Evolutionary conservation across 2,113 vertebrate species (phyloP).

Genomic region (Erythrolamprus reginae): DNA sequence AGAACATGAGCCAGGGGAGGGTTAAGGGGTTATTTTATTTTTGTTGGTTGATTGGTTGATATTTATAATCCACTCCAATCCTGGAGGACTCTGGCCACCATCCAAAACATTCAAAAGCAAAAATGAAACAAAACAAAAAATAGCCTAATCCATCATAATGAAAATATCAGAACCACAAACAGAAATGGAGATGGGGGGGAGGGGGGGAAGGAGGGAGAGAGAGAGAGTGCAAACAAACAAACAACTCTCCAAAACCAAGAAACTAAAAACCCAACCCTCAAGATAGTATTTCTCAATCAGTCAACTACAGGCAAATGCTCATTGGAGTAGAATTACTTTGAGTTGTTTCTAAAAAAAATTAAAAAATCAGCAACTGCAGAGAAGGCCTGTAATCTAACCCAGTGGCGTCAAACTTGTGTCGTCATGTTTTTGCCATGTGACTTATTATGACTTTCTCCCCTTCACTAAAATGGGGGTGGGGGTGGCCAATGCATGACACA

Average conservation of each 20-base stretch:
- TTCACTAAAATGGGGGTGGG: too few relatives aligned
- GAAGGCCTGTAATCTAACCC: neutral
- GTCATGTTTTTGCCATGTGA: too few relatives aligned
- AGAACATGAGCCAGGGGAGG: neutral
- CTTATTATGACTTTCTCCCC: too few relatives aligned
- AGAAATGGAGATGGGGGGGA: fast-evolving
- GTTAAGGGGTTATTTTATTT: neutral
- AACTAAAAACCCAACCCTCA: neutral
- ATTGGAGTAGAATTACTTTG: neutral
- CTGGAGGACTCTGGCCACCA: neutral
- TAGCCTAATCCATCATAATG: neutral
- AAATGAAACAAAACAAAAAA: neutral
- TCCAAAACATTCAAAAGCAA: neutral
- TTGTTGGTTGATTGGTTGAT: neutral
- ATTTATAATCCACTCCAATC: neutral
- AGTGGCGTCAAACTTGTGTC: too few relatives aligned
- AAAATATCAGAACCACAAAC: neutral
- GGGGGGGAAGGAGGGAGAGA: fast-evolving
- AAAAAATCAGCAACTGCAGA: neutral
- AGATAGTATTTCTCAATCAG: neutral
- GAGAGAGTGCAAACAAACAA: neutral
- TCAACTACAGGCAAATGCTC: neutral
- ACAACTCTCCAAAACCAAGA: neutral
- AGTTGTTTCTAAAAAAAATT: neutral
- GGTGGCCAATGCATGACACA: too few relatives aligned